A percentile compares a stretch with the other conserved stretches of the same genome.
Evolutionary conservation across 2,797 vertebrate species (phyloP).

Genomic region (Coregonus sp.): DNA sequence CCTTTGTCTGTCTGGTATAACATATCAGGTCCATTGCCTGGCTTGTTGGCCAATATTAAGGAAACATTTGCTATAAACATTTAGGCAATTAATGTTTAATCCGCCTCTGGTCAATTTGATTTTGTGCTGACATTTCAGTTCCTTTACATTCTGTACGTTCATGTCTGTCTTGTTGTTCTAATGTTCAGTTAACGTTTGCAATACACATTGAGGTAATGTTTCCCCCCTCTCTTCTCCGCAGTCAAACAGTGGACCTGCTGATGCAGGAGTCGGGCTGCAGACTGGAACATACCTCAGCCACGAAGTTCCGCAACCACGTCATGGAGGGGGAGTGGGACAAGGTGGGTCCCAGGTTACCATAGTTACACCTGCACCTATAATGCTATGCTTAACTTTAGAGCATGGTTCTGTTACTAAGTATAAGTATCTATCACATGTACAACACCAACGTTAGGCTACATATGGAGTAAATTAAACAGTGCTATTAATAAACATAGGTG

Average conservation of each 20-base stretch:
- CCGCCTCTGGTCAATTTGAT: background rate
- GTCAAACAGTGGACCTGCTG: slow-evolving; percentile 99
- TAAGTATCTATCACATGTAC: too few species aligned
- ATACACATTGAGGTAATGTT: background rate
- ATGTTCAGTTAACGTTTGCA: background rate
- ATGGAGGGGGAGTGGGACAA: slow-evolving; percentile 99
- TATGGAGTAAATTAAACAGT: background rate
- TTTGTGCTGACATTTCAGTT: background rate
- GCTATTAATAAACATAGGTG: background rate
- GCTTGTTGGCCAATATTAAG: background rate
- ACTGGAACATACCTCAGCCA: slow-evolving; percentile 97
- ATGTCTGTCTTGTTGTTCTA: background rate
- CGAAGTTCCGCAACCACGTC: slow-evolving; percentile 99
- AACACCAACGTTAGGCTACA: too few species aligned
- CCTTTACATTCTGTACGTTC: background rate
- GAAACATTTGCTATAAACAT: background rate
- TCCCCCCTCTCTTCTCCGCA: slow-evolving; percentile 64
- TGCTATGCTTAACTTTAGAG: background rate
- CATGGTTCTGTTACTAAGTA: too few species aligned
- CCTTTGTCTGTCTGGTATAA: background rate
- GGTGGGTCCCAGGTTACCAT: slow-evolving; percentile 74
- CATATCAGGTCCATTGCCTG: background rate
- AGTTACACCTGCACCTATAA: background rate
- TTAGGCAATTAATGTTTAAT: background rate
- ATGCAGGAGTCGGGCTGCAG: slow-evolving; percentile 99